Conservation (phyloP, 2,797 vertebrate genomes). For the Fundulus diaphanus region DNA sequence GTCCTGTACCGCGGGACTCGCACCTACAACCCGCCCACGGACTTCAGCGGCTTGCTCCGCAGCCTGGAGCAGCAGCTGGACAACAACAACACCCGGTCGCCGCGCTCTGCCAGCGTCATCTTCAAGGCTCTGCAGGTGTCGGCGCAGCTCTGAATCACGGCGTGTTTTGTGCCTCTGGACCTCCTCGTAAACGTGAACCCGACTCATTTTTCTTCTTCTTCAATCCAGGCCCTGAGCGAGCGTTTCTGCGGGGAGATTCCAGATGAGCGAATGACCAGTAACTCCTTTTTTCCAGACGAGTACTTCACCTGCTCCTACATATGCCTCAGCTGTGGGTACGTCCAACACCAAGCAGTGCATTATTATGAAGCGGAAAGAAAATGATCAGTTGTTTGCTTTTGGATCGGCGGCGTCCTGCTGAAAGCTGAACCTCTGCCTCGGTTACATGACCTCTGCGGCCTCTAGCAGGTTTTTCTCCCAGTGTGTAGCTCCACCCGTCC, state of each 20-base stretch:
- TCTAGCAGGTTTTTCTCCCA: too few species aligned
- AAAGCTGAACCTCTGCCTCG: neutral
- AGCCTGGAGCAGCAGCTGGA: constrained; percentile 93
- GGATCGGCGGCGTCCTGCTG: neutral
- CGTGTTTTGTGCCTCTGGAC: neutral
- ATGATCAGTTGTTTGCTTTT: too few species aligned
- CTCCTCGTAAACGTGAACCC: neutral
- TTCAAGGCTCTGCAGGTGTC: constrained; percentile 94
- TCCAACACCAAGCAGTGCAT: constrained; percentile 26
- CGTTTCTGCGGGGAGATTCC: constrained; percentile 96
- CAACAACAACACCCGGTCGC: constrained; percentile 96
- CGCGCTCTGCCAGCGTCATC: constrained; percentile 93
- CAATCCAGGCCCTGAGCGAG: constrained; percentile 91
- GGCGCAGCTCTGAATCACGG: neutral
- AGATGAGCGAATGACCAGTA: constrained; percentile 93
- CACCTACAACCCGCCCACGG: constrained; percentile 96
- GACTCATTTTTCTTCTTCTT: too few species aligned
- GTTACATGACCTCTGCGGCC: too few species aligned
- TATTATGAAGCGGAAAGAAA: too few species aligned
- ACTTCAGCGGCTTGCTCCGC: constrained; percentile 93
- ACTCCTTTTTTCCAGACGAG: constrained; percentile 98
- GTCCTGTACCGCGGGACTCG: constrained; percentile 97
- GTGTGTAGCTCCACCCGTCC: too few species aligned
- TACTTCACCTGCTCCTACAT: constrained; percentile 97
- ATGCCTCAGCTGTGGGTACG: constrained; percentile 98